phyloP scores from a whole-genome alignment of 2,113 vertebrate genomes.

The Galemys pyrenaicus region DNA sequence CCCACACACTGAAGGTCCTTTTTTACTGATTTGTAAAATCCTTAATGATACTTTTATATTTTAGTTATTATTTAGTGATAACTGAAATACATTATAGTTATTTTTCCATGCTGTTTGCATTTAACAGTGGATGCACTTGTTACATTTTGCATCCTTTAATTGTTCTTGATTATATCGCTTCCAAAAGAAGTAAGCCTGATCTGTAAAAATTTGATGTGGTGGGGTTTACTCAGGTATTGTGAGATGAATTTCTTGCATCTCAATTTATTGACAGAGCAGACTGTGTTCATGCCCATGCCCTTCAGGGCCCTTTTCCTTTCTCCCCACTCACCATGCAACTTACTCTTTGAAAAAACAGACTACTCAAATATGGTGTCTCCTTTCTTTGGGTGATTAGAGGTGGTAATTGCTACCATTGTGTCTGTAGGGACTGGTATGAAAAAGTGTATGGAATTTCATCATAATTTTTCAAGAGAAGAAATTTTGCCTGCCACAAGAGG shows the following conservation, averaged over 20 bases:
- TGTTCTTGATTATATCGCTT: constrained; percentile 64
- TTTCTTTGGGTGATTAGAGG: constrained; percentile 56
- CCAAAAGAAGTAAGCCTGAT: constrained; percentile 44
- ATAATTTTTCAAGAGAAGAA: constrained; percentile 48
- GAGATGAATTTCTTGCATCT: constrained; percentile 32
- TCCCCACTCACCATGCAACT: background rate
- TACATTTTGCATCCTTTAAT: constrained; percentile 56
- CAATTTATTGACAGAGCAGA: constrained; percentile 53
- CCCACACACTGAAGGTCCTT: background rate
- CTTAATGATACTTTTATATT: constrained; percentile 55
- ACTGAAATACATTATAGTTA: too few species aligned
- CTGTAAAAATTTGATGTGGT: constrained; percentile 6
- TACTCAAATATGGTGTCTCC: constrained; percentile 39
- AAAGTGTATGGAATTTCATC: constrained; percentile 62
- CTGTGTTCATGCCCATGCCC: background rate
- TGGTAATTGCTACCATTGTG: constrained; percentile 48
- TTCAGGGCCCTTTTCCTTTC: background rate
- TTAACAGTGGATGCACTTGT: constrained; percentile 67
- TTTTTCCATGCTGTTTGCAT: background rate
- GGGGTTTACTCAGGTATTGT: constrained; percentile 35
- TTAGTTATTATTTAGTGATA: too few species aligned
- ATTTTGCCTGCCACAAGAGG: constrained; percentile 65
- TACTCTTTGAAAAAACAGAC: constrained; percentile 58
- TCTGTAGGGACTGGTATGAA: constrained; percentile 20
- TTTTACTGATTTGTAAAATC: constrained; percentile 56